These are phyloP conservation scores for Characodon lateralis DNA, from an alignment of 2,797 vertebrate species.

Conservation along the genomic window DNA sequence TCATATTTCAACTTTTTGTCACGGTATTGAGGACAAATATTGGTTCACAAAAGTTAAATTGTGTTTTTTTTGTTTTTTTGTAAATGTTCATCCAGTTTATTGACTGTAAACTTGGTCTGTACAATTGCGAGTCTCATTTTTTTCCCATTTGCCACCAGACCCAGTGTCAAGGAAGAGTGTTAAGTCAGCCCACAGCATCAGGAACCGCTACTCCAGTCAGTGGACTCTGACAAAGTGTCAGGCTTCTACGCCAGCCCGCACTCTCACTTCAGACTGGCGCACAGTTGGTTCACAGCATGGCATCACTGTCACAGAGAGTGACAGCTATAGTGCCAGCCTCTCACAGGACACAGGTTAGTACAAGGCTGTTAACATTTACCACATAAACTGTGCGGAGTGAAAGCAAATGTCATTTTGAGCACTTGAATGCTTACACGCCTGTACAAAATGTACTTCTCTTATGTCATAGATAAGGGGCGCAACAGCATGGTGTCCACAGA, in stretches of 20 bases:
- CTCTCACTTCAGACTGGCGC: conserved; percentile 96
- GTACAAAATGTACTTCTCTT: background rate
- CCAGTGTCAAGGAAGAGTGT: conserved; percentile 96
- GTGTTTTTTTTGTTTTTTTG: background rate
- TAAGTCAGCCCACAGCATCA: conserved; percentile 94
- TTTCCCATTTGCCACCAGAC: conserved; percentile 75
- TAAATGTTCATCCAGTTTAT: conserved; percentile 18
- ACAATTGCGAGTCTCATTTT: background rate
- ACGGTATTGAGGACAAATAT: conserved; percentile 7
- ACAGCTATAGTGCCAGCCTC: conserved; percentile 98
- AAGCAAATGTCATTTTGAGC: conserved; percentile 9
- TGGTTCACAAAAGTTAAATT: conserved; percentile 5
- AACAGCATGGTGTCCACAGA: conserved; percentile 99
- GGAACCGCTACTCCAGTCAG: conserved; percentile 97
- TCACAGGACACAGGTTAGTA: conserved; percentile 95
- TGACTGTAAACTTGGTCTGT: conserved; percentile 6
- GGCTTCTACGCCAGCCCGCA: conserved; percentile 93
- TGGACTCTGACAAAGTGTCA: conserved; percentile 99
- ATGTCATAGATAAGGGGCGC: conserved; percentile 90
- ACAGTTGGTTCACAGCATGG: conserved; percentile 96
- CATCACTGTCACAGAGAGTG: conserved; percentile 97
- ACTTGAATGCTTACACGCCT: background rate
- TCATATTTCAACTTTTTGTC: conserved; percentile 4
- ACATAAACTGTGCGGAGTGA: conserved; percentile 10
- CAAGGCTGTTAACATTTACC: conserved; percentile 26